Evolutionary conservation across 2,797 vertebrate species (phyloP).

Genomic region (Poeciliopsis presidionis): DNA sequence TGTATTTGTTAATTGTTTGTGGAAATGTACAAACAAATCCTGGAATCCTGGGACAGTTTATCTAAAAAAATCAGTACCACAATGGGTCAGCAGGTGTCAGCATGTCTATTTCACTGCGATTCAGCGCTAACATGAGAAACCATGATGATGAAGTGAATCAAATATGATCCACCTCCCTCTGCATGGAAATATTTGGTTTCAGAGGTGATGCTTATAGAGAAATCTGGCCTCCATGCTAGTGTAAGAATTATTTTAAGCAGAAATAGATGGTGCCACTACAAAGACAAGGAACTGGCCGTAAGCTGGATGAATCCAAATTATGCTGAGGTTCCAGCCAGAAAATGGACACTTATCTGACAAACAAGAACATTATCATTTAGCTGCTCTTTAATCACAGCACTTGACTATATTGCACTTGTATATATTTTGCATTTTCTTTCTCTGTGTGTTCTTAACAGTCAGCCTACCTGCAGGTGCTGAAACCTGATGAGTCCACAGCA

Average conservation of each 20-base stretch:
- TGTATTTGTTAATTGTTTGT: background rate
- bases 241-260: background rate
- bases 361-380: background rate
- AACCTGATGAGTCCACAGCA: constrained; percentile 93
- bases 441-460: background rate
- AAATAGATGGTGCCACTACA: background rate
- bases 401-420: background rate
- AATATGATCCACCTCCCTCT: background rate
- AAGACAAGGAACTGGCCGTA: background rate
- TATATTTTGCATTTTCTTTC: background rate
- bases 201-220: background rate
- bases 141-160: background rate
- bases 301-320: background rate
- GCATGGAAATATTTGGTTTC: background rate
- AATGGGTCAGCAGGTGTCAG: background rate
- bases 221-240: background rate
- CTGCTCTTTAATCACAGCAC: background rate
- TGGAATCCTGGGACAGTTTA: background rate
- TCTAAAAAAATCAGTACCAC: background rate
- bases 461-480: constrained; percentile 89
- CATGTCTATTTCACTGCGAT: background rate
- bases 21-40: background rate
- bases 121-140: background rate
- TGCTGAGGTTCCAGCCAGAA: background rate
- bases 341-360: background rate